Evolutionary conservation across 2,113 vertebrate species (phyloP).

Genomic region (Pollimyrus isidori): DNA sequence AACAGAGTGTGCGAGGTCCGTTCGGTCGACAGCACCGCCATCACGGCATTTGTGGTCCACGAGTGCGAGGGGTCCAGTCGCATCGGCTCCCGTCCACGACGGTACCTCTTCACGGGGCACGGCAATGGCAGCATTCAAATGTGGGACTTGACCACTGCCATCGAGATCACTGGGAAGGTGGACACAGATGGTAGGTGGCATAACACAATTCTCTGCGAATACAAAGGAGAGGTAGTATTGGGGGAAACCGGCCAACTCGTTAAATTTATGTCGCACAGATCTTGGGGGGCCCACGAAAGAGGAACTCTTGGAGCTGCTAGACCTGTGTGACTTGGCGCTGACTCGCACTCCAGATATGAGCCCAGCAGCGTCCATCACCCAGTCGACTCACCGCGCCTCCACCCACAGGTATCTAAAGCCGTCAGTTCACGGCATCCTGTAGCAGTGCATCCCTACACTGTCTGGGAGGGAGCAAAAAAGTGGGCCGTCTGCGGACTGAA

Average conservation of each 20-base stretch:
- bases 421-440: neutral
- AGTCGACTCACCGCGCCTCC: conserved; percentile 51
- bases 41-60: conserved; percentile 79
- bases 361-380: conserved; percentile 39
- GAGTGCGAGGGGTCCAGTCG: conserved; percentile 85
- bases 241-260: neutral
- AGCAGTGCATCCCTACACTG: neutral
- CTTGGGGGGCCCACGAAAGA: conserved; percentile 74
- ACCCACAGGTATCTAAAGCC: conserved; percentile 58
- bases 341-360: conserved; percentile 64
- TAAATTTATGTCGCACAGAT: conserved; percentile 33
- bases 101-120: conserved; percentile 83
- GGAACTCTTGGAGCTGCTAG: conserved; percentile 76
- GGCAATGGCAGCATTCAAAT: conserved; percentile 83
- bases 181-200: conserved; percentile 54
- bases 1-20: conserved; percentile 78
- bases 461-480: neutral
- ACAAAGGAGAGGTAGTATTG: neutral
- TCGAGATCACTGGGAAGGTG: conserved; percentile 70
- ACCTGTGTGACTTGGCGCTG: conserved; percentile 75
- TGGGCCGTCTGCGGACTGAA: neutral
- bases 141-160: conserved; percentile 87
- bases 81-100: conserved; percentile 71
- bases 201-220: neutral
- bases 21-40: conserved; percentile 71